Evolutionary conservation across 1,140 invertebrate genomes (phyloP).

Genomic region (Spodoptera frugiperda): DNA sequence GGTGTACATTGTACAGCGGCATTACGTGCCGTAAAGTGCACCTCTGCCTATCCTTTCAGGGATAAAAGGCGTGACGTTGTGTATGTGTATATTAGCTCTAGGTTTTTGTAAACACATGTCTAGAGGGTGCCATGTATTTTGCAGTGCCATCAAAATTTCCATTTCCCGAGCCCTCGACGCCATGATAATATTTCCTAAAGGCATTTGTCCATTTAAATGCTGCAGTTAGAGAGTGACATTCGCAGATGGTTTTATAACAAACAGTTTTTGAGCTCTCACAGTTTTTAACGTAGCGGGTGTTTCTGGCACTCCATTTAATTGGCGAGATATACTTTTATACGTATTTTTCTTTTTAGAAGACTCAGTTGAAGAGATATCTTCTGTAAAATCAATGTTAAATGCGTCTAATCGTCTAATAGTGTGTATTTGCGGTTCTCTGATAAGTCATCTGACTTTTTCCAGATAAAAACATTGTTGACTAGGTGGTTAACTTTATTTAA

Average conservation of each 20-base stretch:
- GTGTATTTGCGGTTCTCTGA: no score
- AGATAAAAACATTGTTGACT: no score
- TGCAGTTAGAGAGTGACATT: constrained; percentile 49
- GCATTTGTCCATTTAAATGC: constrained; percentile 44
- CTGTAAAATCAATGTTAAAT: neutral
- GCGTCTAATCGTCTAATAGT: neutral
- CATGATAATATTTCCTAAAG: constrained; percentile 15
- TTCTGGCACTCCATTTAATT: constrained; percentile 58
- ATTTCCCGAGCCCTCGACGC: neutral
- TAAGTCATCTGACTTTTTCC: no score
- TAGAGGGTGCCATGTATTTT: neutral
- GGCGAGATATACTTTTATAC: constrained; percentile 55
- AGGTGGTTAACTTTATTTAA: no score
- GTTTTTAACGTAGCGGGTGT: constrained; percentile 47
- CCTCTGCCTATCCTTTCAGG: no score
- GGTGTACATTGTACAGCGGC: no score
- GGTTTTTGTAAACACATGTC: no score
- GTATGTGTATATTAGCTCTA: no score
- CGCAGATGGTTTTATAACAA: constrained; percentile 49
- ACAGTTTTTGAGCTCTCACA: constrained; percentile 48
- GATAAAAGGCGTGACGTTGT: no score
- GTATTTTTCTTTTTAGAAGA: constrained; percentile 47
- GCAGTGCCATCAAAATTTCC: neutral
- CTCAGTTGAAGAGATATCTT: constrained; percentile 21
- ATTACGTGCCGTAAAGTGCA: no score